These are phyloP conservation scores for Hydrotaea cyrtoneurina DNA, from an alignment of 2,888 invertebrate species.

Conservation along the genomic window DNA sequence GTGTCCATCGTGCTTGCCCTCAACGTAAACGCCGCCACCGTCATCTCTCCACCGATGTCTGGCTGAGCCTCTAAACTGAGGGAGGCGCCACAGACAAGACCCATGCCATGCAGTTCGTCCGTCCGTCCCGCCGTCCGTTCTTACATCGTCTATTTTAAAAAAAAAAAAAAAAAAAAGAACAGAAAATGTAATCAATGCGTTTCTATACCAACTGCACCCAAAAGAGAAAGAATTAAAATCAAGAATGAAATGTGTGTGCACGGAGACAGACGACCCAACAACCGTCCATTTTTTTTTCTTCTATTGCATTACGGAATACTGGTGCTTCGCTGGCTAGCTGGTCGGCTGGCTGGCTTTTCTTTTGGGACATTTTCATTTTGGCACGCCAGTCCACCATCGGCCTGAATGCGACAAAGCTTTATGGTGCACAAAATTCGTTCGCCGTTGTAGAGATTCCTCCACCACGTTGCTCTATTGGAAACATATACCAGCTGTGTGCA, in stretches of 20 bases:
- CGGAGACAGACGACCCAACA: not conserved
- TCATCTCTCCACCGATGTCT: conserved; percentile 69
- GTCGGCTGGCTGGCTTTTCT: conserved; percentile 38
- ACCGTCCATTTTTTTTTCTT: conserved; percentile 46
- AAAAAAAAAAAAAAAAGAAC: too few species aligned
- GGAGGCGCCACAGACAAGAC: conserved; percentile 64
- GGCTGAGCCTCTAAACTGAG: conserved; percentile 67
- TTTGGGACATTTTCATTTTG: conserved; percentile 39
- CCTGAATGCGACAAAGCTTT: conserved; percentile 64
- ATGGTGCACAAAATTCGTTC: conserved; percentile 46
- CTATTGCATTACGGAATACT: conserved; percentile 46
- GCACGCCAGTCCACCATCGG: conserved; percentile 67
- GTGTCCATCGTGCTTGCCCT: conserved; percentile 67
- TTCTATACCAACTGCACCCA: conserved; percentile 51
- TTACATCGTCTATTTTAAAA: too few species aligned
- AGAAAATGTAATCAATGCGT: conserved; percentile 65
- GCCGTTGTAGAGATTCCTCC: not conserved
- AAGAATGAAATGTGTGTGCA: conserved; percentile 57
- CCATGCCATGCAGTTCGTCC: conserved; percentile 45
- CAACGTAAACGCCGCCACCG: conserved; percentile 14
- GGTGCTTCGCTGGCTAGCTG: conserved; percentile 42
- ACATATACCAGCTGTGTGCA: conserved; percentile 74
- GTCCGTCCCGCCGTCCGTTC: conserved; percentile 46
- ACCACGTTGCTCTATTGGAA: conserved; percentile 53
- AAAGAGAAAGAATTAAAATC: conserved; percentile 47